Evolutionary conservation across 2,113 vertebrate genomes (phyloP).

Genomic region (Rhagologus leucostigma): DNA sequence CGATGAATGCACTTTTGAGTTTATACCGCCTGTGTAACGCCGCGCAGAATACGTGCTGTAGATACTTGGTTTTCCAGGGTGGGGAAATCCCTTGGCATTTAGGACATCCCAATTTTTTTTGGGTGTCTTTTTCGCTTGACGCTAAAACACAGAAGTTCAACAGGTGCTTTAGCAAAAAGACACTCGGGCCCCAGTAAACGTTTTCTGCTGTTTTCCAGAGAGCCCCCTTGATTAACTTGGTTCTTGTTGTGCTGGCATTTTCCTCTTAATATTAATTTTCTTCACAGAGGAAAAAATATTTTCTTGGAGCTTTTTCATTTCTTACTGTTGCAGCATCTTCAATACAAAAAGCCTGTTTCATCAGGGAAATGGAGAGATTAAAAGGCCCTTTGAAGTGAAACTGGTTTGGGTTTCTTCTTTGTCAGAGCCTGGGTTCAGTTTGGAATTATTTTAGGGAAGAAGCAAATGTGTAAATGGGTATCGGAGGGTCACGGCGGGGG

Average conservation of each 20-base stretch:
- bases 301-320: neutral
- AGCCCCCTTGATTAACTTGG: neutral
- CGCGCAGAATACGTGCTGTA: neutral
- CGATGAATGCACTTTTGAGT: neutral
- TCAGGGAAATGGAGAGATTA: conserved; percentile 22
- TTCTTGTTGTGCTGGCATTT: neutral
- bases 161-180: neutral
- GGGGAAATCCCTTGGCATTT: neutral
- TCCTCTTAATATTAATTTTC: neutral
- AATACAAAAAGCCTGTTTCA: conserved; percentile 8
- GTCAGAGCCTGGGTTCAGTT: conserved; percentile 10
- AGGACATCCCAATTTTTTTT: neutral
- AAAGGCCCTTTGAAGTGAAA: conserved; percentile 57
- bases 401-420: conserved; percentile 44
- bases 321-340: conserved; percentile 7
- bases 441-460: conserved; percentile 46
- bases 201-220: neutral
- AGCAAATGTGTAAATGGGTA: neutral
- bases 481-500: neutral
- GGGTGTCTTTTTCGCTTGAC: neutral
- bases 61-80: neutral
- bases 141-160: neutral
- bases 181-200: neutral
- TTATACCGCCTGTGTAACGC: neutral
- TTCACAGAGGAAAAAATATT: neutral